A percentile compares a stretch with the other conserved stretches of the same genome.
Evolutionary conservation across 2,888 invertebrate species (phyloP).

Genomic region (Poecilus cupreus): DNA sequence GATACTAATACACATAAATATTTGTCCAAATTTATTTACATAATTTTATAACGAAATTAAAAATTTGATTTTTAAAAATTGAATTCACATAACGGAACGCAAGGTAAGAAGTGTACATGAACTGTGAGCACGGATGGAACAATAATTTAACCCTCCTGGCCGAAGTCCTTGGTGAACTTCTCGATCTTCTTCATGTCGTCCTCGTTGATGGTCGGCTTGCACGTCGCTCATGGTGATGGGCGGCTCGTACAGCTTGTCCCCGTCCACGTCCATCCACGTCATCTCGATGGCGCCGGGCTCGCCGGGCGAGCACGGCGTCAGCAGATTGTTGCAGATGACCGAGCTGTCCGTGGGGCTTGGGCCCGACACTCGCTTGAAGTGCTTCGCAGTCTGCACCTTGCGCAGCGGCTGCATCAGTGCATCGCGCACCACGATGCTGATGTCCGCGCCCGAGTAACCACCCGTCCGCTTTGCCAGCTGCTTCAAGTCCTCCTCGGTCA

Average conservation of each 20-base stretch:
- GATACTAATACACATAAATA: neutral
- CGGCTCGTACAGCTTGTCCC: conserved; percentile 96
- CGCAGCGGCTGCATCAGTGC: conserved; percentile 99
- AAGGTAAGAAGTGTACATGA: neutral
- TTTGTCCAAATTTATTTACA: neutral
- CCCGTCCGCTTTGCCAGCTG: conserved; percentile 89
- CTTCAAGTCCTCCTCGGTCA: conserved; percentile 91
- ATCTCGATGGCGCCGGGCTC: conserved; percentile 95
- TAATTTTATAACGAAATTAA: neutral
- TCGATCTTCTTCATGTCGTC: conserved; percentile 94
- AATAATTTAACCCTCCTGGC: conserved; percentile 96
- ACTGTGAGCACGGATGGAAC: no score
- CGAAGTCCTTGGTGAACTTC: conserved; percentile 98
- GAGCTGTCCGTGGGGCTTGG: conserved; percentile 90
- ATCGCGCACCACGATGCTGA: conserved; percentile 97
- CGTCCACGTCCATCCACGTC: conserved; percentile 97
- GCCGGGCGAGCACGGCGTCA: conserved; percentile 98
- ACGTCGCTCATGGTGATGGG: conserved; percentile 97
- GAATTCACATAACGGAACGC: no score
- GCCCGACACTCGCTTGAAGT: conserved; percentile 91
- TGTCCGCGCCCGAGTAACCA: conserved; percentile 99
- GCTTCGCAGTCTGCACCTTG: conserved; percentile 98
- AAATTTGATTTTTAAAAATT: no score
- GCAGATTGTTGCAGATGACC: conserved; percentile 88
- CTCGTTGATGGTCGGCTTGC: conserved; percentile 98